Evolutionary conservation across 1,140 invertebrate species (phyloP).

Genomic region (Physella acuta): DNA sequence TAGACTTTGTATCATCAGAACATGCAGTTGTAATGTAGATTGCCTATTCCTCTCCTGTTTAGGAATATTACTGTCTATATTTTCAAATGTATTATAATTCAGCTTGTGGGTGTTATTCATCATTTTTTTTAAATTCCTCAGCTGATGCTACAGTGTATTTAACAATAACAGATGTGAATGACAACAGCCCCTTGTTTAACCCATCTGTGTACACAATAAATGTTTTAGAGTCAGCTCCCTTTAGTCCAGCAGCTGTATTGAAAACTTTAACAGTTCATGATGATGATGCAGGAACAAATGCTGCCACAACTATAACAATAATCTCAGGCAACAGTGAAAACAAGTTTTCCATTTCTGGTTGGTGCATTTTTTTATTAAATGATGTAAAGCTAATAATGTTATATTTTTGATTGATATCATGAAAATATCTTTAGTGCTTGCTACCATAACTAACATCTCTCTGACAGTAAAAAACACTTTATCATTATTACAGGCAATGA

Average conservation of each 20-base stretch:
- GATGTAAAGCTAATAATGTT: not conserved
- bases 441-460: no score
- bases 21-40: no score
- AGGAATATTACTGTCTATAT: no score
- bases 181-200: slow-evolving; percentile 26
- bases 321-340: slow-evolving; percentile 5
- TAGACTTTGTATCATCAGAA: no score
- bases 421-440: no score
- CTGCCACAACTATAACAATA: slow-evolving; percentile 4
- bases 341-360: slow-evolving; percentile 19
- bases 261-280: slow-evolving; percentile 21
- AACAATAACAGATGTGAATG: slow-evolving; percentile 31
- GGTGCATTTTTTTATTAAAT: not conserved
- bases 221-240: slow-evolving; percentile 23
- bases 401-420: not conserved
- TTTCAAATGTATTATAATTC: no score
- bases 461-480: no score
- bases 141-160: slow-evolving; percentile 28
- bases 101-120: no score
- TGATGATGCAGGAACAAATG: slow-evolving; percentile 13
- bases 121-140: no score
- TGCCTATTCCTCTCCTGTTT: no score
- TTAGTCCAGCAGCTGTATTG: slow-evolving; percentile 24
- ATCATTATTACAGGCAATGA: slow-evolving; percentile 14
- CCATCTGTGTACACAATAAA: slow-evolving; percentile 22